Evolutionary conservation across 1,140 invertebrate species (phyloP).

Genomic region (Penaeus indicus): DNA sequence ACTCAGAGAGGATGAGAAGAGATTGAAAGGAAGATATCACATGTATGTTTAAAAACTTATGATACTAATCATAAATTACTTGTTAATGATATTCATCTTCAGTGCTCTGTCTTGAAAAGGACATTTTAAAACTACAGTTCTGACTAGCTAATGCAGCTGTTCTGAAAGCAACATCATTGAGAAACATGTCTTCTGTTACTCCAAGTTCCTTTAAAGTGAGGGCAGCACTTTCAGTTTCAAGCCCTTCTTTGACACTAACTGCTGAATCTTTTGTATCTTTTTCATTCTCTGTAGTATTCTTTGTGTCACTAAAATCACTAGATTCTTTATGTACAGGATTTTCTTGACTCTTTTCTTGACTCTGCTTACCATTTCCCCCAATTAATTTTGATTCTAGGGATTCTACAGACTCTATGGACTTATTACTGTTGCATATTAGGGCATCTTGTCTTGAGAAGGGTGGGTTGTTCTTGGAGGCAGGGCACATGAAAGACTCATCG

Average conservation of each 20-base stretch:
- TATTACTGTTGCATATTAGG: too few relatives aligned
- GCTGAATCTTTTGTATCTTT: not conserved
- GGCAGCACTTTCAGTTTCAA: conserved; percentile 19
- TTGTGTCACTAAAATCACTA: not conserved
- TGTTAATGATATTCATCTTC: conserved; percentile 60
- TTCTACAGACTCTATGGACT: too few relatives aligned
- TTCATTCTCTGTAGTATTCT: not conserved
- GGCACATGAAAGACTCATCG: conserved; percentile 42
- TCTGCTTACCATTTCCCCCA: too few relatives aligned
- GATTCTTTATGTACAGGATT: conserved; percentile 1
- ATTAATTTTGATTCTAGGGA: too few relatives aligned
- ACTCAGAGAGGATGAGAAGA: not conserved
- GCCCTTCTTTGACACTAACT: not conserved
- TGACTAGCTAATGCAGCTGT: conserved; percentile 59
- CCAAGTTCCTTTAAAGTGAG: conserved; percentile 52
- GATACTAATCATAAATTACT: not conserved
- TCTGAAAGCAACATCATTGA: conserved; percentile 61
- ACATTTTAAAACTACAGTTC: conserved; percentile 62
- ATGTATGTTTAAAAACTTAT: not conserved
- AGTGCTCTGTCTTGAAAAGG: conserved; percentile 53
- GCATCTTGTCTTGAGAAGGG: not conserved
- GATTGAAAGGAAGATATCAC: conserved; percentile 2
- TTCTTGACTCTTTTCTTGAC: not conserved
- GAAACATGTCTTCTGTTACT: conserved; percentile 55
- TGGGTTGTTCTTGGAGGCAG: not conserved